Base-by-base conservation (phyloP, 35 echinoderm and acorn worm genomes). In the Apostichopus californicus region DNA sequence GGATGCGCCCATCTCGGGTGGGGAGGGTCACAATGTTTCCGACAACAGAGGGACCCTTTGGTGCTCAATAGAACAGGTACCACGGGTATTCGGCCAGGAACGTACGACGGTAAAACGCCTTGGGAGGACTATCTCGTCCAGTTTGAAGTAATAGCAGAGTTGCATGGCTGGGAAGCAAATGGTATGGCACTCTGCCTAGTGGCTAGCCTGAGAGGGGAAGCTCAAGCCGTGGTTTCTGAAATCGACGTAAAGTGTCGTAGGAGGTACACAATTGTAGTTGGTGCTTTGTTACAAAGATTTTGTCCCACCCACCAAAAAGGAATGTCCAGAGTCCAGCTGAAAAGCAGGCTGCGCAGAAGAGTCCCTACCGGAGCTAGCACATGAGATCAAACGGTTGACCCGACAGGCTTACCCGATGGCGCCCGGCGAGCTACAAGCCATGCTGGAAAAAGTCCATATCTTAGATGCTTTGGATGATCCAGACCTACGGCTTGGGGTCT, bases 91-190 rank as follows among this genome's bases (percentile, higher is more conserved):
- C 8, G 90, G 75, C 77, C 52, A 14, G 90, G 73, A 79, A 91
- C 54, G 1, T 46, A 46, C 34, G 34, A 46, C 34, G 34, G 34
- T 46, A 46, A 2, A 46, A 46, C 34, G 34, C 34, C 34, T 46
- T 81, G 86, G 92, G 22, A 78, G 1, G 58, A 61, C 58, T 94
- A 90, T 57, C 46, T 59, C 5, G 56, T 73, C 15, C 92, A 94
- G 57, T 94, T 94, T 56, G 70, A 94, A 55, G 8, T 94, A 10
- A 23, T 94, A 5, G 70, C 86, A 15, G 92, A 89, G n/a, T 23
- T 90, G 1, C 90, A 81, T 71, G 54, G 86, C 5, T 94, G 92
- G 92, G 70, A 80, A 23, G 77, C 63, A 2, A 26, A 79, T 13
- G 64, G 64, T 25, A 94, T 90, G 77, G 87, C 86, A 7, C 54